phyloP scores from a whole-genome alignment of 2,797 vertebrate species.

The Eleutherodactylus coqui region DNA sequence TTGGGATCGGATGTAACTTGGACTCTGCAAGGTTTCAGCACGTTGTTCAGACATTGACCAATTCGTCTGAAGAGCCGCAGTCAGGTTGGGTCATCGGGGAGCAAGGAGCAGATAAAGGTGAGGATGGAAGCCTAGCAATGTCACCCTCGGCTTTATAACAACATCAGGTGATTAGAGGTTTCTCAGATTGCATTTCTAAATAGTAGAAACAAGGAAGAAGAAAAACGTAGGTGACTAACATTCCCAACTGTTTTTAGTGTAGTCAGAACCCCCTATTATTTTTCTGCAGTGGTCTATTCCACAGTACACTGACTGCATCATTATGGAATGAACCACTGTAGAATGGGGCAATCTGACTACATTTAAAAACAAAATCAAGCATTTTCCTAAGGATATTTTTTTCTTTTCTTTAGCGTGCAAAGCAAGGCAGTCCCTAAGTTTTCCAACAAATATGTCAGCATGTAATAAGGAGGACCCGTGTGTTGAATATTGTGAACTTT shows the following conservation, averaged over 20 bases:
- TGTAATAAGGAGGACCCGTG: not conserved
- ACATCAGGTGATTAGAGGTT: too few relatives aligned
- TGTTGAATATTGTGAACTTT: not conserved
- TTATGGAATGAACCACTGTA: not conserved
- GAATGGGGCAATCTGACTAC: not conserved
- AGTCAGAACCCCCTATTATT: not conserved
- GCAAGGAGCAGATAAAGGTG: slow-evolving; percentile 92
- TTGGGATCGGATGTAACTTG: slow-evolving; percentile 94
- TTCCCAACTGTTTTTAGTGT: not conserved
- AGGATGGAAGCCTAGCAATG: slow-evolving; percentile 32
- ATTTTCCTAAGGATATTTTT: too few relatives aligned
- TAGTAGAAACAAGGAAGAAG: too few relatives aligned
- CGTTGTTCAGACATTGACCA: slow-evolving; percentile 80
- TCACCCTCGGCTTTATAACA: too few relatives aligned
- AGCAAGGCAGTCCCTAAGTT: too few relatives aligned
- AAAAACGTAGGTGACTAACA: not conserved
- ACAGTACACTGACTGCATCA: not conserved
- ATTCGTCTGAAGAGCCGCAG: slow-evolving; percentile 76
- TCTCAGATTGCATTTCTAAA: too few relatives aligned
- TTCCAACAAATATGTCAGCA: not conserved
- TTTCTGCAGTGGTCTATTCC: not conserved
- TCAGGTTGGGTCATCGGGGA: slow-evolving; percentile 91
- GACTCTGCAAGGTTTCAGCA: slow-evolving; percentile 88
- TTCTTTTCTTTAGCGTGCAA: too few relatives aligned
- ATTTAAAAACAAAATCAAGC: too few relatives aligned